phyloP scores from a whole-genome alignment of 1,140 invertebrate species.

The Phthorimaea operculella region DNA sequence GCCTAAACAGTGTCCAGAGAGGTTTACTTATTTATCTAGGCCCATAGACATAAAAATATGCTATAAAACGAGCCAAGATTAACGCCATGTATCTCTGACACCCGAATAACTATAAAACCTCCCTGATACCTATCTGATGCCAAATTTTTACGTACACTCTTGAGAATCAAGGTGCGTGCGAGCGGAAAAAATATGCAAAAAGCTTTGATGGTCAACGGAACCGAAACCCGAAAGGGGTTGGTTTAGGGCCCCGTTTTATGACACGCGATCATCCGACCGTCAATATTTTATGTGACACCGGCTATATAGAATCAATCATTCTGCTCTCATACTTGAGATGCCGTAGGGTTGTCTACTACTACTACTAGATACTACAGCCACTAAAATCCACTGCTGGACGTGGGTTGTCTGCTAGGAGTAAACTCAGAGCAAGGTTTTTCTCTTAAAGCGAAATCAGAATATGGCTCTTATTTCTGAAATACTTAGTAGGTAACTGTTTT shows the following conservation, averaged over 20 bases:
- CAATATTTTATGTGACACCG: constrained; percentile 44
- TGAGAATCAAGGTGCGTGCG: constrained; percentile 2
- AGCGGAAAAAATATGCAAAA: constrained; percentile 33
- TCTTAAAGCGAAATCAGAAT: too few relatives aligned
- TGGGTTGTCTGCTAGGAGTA: too few relatives aligned
- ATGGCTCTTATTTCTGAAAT: too few relatives aligned
- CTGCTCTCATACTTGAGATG: background rate
- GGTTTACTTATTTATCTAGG: too few relatives aligned
- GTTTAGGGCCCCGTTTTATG: constrained; percentile 28
- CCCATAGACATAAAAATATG: too few relatives aligned
- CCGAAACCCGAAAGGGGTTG: background rate
- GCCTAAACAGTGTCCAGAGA: too few relatives aligned
- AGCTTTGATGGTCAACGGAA: constrained; percentile 30
- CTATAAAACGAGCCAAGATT: background rate
- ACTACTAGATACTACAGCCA: too few relatives aligned
- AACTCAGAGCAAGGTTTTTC: too few relatives aligned
- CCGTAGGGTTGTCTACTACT: too few relatives aligned
- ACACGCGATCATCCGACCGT: constrained; percentile 24
- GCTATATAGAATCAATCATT: constrained; percentile 46
- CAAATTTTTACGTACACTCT: background rate
- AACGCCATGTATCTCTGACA: background rate
- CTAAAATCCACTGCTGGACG: too few relatives aligned
- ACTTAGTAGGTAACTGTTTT: too few relatives aligned
- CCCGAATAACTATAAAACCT: constrained; percentile 1
- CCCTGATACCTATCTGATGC: constrained; percentile 4